Conservation (phyloP, 2,113 vertebrate genomes). For the Oncorhynchus clarkii region DNA sequence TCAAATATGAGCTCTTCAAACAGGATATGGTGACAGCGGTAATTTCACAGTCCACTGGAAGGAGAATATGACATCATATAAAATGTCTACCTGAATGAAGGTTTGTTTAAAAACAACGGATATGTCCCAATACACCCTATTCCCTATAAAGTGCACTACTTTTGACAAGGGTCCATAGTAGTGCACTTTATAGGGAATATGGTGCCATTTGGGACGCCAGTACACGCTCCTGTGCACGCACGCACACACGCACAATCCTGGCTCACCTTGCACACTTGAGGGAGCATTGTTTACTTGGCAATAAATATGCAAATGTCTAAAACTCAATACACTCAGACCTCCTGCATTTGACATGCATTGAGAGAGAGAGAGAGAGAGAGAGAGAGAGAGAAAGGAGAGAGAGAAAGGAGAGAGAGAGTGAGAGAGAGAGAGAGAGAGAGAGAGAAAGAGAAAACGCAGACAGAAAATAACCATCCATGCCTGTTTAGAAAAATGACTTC, state of each 20-base stretch:
- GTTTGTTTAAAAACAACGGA: slow-evolving; percentile 14
- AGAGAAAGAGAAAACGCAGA: background rate
- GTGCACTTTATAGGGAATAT: background rate
- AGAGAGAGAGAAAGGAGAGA: background rate
- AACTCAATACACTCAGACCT: slow-evolving; percentile 12
- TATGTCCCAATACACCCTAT: background rate
- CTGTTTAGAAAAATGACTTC: background rate
- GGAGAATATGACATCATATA: slow-evolving; percentile 12
- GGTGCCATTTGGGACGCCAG: no score
- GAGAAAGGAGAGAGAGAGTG: no score
- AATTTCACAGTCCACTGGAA: slow-evolving; percentile 44
- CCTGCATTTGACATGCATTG: background rate
- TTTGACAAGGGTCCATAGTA: background rate
- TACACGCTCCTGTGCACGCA: no score
- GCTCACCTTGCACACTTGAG: slow-evolving; percentile 39
- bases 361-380: background rate
- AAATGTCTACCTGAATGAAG: slow-evolving; percentile 5
- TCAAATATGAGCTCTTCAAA: slow-evolving; percentile 30
- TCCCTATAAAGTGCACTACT: no score
- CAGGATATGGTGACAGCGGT: slow-evolving; percentile 17
- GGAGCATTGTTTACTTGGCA: slow-evolving; percentile 39
- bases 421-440: no score
- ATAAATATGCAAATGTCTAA: slow-evolving; percentile 56
- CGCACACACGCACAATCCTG: no score
- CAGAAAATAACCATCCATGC: slow-evolving; percentile 16